Base-by-base conservation (phyloP, 2,888 invertebrate species). In the Teleogryllus oceanicus region DNA sequence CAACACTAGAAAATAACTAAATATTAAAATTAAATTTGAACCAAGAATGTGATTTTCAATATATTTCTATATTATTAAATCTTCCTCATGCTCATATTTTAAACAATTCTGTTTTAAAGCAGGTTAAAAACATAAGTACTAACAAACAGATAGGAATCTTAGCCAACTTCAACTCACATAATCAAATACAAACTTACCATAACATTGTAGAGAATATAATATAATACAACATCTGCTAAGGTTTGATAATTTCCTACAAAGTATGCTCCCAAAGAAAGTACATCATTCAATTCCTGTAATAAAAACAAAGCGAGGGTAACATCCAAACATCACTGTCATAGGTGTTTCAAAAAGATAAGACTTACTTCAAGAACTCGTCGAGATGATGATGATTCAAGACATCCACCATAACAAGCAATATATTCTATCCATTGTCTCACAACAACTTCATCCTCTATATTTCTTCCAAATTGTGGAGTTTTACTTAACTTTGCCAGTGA, bases 401-500 rank as follows among this genome's bases (percentile, higher is more conserved):
- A 89, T 84, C 89, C 89, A 4, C 88, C 87, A 85, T 89, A 90
- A 85, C 89, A 87, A 2, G 90, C 89, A 8, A 91, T 88, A 84
- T 91, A 91, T 84, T 93, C 93, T 51, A 93, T 86, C 93, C 93
- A 93, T 83, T 93, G 93, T 81, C 91, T 90, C 49, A 89, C 87
- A 49, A 89, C 86, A 5, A 89, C 85, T 79, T 84, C 82, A 78
- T 84, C 80, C 83, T 84, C 81, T 89, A 88, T 82, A 75, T 87
- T 86, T 80, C 86, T 89, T 83, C 88, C 85, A 16, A 85, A 84
- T 1, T 82, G 82, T 21, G 87, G 87, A 10, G 84, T 83, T 21
- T 86, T 84, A 76, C 88, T 89, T 84, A 89, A 89, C 2, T 86
- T 85, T 0, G 88, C 88, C 82, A 91, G 84, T 76, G 85, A 85